Percentiles rank a stretch among this genome's conserved stretches.
phyloP scores from a whole-genome alignment of 2,113 vertebrate genomes.

The Odontophorus gujanensis region DNA sequence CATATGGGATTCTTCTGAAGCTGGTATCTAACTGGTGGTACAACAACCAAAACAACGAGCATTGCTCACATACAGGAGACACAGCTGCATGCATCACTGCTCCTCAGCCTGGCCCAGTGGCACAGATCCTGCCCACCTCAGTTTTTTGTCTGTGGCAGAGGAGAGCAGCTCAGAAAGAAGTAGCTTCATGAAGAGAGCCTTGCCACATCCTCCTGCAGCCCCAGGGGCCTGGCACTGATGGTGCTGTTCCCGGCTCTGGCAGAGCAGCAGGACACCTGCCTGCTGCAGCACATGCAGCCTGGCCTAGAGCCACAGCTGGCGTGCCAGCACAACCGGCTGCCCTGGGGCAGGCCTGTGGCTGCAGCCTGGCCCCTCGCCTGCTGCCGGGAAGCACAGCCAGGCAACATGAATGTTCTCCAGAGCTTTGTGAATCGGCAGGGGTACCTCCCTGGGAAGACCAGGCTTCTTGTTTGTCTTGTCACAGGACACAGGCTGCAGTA shows the following conservation, averaged over 20 bases:
- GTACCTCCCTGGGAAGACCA: background rate
- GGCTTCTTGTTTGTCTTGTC: background rate
- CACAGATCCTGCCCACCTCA: background rate
- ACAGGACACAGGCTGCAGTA: background rate
- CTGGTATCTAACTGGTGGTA: background rate
- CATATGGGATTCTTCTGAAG: background rate
- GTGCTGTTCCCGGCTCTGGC: background rate
- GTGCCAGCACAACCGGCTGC: background rate
- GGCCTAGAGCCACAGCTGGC: background rate
- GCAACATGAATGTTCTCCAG: background rate
- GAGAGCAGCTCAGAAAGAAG: background rate
- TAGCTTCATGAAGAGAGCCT: background rate
- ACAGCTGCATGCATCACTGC: background rate
- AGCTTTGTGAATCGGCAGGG: background rate
- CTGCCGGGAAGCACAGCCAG: background rate
- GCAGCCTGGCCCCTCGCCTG: background rate
- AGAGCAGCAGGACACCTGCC: background rate
- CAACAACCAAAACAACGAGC: conserved; percentile 6
- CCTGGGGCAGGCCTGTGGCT: background rate
- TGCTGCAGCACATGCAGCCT: background rate
- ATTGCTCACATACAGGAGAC: background rate
- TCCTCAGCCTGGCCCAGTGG: background rate
- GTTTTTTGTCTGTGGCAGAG: background rate
- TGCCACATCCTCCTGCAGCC: background rate
- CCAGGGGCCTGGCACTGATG: background rate